A percentile compares a stretch with the other conserved stretches of the same genome.
phyloP scores from a whole-genome alignment of 2,888 invertebrate genomes.

The Diadegma fenestrale region DNA sequence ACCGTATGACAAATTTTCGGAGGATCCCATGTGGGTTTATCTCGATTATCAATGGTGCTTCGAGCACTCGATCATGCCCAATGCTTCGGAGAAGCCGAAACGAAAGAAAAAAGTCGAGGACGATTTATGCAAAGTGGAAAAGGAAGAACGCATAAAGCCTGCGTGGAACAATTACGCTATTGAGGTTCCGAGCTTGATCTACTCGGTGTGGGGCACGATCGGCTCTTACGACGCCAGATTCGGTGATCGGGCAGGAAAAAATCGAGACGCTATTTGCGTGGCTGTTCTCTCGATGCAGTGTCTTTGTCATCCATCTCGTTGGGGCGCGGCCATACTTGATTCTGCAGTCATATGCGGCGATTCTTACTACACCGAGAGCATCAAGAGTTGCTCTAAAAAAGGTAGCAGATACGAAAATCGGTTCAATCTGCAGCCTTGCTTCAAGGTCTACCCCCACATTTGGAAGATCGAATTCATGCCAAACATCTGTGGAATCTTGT shows the following conservation, averaged over 20 bases:
- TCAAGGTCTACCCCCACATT: conserved; percentile 78
- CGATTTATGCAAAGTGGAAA: conserved; percentile 8
- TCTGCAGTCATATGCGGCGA: conserved; percentile 81
- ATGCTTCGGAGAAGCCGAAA: conserved; percentile 22
- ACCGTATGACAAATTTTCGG: conserved; percentile 74
- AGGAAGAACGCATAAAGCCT: conserved; percentile 63
- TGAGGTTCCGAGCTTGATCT: conserved; percentile 79
- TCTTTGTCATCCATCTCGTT: conserved; percentile 79
- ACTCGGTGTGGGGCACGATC: conserved; percentile 82
- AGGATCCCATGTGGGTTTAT: conserved; percentile 83
- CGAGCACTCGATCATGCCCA: conserved; percentile 68
- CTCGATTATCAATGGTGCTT: conserved; percentile 83
- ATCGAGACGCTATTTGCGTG: conserved; percentile 80
- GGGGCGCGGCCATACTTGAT: conserved; percentile 81
- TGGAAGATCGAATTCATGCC: conserved; percentile 79
- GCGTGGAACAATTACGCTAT: conserved; percentile 81
- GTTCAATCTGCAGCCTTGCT: conserved; percentile 77
- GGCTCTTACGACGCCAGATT: conserved; percentile 79
- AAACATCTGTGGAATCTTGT: conserved; percentile 77
- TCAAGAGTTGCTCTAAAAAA: conserved; percentile 68
- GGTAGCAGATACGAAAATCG: conserved; percentile 72
- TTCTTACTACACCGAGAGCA: conserved; percentile 79
- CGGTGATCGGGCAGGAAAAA: conserved; percentile 77
- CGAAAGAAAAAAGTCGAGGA: conserved; percentile 9
- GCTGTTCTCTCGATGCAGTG: conserved; percentile 77